These are phyloP conservation scores for Heterocephalus glaber DNA, from an alignment of 2,113 vertebrate species.

Conservation along the genomic window DNA sequence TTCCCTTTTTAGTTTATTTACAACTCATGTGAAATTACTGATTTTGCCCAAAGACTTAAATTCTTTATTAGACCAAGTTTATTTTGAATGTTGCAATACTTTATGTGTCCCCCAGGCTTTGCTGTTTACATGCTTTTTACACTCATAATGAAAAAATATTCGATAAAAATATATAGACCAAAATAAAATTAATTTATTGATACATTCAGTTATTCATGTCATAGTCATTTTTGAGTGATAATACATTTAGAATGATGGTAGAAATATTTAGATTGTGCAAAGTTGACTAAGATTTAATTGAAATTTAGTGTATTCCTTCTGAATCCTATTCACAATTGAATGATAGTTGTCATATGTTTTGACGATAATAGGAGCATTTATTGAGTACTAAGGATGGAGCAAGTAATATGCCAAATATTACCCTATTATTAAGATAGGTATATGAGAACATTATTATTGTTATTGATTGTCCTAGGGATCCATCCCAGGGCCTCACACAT, in stretches of 20 bases:
- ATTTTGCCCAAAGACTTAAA: not conserved
- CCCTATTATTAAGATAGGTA: not conserved
- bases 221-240: not conserved
- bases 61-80: not conserved
- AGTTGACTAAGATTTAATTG: not conserved
- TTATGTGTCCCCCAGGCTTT: not conserved
- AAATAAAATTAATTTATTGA: not conserved
- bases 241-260: not conserved
- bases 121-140: not conserved
- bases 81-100: not conserved
- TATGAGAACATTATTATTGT: not conserved
- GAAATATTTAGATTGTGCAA: not conserved
- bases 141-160: not conserved
- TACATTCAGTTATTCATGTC: not conserved
- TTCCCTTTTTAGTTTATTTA: not conserved
- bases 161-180: not conserved
- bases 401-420: not conserved
- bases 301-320: not conserved
- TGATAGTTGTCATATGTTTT: not conserved
- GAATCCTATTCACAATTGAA: not conserved
- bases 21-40: not conserved
- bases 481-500: not conserved
- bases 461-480: not conserved
- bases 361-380: not conserved
- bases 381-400: not conserved